Conservation (phyloP, 2,888 invertebrate species). For the Tipula unca region DNA sequence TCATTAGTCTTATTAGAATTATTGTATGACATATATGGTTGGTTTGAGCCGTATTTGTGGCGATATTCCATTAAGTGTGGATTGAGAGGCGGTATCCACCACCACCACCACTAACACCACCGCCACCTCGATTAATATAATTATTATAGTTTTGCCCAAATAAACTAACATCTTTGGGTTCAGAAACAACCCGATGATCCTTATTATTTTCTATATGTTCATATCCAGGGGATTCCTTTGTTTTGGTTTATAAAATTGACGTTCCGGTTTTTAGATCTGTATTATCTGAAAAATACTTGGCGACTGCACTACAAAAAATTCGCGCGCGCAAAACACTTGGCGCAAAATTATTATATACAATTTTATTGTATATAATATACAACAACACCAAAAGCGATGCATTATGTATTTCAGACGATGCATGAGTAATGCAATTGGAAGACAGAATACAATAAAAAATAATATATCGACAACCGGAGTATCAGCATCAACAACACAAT, state of each 20-base stretch:
- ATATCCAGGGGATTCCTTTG: background rate
- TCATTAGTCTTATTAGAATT: background rate
- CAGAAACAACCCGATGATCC: background rate
- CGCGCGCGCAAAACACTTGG: too few species aligned
- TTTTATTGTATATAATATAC: too few species aligned
- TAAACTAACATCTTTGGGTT: background rate
- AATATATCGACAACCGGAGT: too few species aligned
- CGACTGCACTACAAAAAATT: too few species aligned
- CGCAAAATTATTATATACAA: background rate
- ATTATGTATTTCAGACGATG: too few species aligned
- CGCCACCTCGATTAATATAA: background rate
- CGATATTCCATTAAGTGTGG: background rate
- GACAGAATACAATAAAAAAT: too few species aligned
- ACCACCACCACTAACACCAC: background rate
- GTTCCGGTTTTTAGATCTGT: slow-evolving; percentile 15
- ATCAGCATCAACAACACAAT: too few species aligned
- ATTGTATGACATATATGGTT: background rate
- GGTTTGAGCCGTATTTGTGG: background rate
- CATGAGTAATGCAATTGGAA: too few species aligned
- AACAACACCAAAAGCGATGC: too few species aligned
- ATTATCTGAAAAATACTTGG: too few species aligned
- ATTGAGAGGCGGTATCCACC: background rate
- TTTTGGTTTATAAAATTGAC: slow-evolving; percentile 20
- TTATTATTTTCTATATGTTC: background rate
- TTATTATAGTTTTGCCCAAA: background rate